These are phyloP conservation scores for Polymixis flavicincta DNA, from an alignment of 2,888 invertebrate species.

Conservation along the genomic window DNA sequence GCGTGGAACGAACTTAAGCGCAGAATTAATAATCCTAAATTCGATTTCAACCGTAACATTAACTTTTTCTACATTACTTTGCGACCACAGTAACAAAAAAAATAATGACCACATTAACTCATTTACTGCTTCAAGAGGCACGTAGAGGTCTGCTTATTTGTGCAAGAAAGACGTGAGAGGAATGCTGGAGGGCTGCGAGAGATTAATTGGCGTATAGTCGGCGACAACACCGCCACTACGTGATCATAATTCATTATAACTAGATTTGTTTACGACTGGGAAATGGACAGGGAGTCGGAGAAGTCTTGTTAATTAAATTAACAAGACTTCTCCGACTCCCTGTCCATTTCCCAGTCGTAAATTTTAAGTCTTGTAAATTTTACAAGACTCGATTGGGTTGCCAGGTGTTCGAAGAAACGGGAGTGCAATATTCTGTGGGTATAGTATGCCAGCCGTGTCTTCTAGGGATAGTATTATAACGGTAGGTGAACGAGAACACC, in stretches of 20 bases:
- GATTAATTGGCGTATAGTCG: slow-evolving; percentile 68
- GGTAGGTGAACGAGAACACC: neutral
- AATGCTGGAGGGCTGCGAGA: slow-evolving; percentile 41
- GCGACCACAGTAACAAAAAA: slow-evolving; percentile 19
- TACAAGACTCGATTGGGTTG: slow-evolving; percentile 10
- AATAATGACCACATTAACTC: slow-evolving; percentile 53
- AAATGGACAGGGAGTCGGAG: slow-evolving; percentile 16
- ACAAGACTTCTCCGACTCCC: neutral
- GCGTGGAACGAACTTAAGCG: neutral
- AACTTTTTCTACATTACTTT: neutral
- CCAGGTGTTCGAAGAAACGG: neutral
- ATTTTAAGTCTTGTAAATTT: too few species aligned
- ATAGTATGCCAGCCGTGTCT: too few species aligned
- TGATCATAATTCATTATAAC: slow-evolving; percentile 65
- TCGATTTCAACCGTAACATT: neutral
- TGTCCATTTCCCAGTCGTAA: slow-evolving; percentile 42
- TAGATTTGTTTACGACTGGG: slow-evolving; percentile 63
- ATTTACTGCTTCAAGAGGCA: slow-evolving; percentile 58
- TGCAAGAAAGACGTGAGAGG: slow-evolving; percentile 60
- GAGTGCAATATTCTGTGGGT: neutral
- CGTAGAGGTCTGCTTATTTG: slow-evolving; percentile 64
- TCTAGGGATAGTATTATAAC: too few species aligned
- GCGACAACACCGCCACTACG: slow-evolving; percentile 60
- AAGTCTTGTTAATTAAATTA: slow-evolving; percentile 36
- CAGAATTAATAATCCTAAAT: neutral